Conservation (phyloP, 2,797 vertebrate species). For the Hyperoplus immaculatus region DNA sequence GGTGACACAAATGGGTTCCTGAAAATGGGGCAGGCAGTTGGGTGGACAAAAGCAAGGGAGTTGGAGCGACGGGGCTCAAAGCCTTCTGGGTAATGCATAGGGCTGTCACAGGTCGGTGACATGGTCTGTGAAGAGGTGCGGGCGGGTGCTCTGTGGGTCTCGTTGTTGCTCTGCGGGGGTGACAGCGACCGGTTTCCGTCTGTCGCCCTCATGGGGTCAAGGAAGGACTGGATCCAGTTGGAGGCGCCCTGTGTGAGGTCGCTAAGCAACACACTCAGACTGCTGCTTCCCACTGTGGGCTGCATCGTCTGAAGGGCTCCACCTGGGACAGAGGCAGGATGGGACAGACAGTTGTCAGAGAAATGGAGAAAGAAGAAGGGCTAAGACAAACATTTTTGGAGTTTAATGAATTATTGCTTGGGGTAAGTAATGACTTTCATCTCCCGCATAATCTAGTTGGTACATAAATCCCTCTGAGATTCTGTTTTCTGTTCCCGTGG, state of each 20-base stretch:
- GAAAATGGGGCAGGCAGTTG: constrained; percentile 83
- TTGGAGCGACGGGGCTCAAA: constrained; percentile 88
- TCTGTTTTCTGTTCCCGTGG: constrained; percentile 32
- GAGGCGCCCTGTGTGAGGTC: constrained; percentile 88
- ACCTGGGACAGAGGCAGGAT: constrained; percentile 55
- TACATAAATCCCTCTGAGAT: constrained; percentile 13
- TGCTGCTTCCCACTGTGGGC: constrained; percentile 59
- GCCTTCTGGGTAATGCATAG: constrained; percentile 83
- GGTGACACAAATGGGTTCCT: constrained; percentile 93
- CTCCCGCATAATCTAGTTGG: constrained; percentile 17
- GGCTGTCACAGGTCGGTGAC: fast-evolving
- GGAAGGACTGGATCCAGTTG: constrained; percentile 89
- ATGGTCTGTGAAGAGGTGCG: neutral
- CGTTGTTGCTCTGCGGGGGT: neutral
- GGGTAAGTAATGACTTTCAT: no score
- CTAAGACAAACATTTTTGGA: neutral
- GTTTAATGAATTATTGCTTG: neutral
- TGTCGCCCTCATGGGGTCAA: constrained; percentile 73
- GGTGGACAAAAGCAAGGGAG: constrained; percentile 70
- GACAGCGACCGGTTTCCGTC: neutral
- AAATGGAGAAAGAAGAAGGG: neutral
- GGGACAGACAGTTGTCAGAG: neutral
- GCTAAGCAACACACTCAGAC: constrained; percentile 83
- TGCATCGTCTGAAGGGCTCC: constrained; percentile 58
- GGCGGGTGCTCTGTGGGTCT: neutral